These are phyloP conservation scores for Sorex fumeus DNA, from an alignment of 2,113 vertebrate species.

Conservation along the genomic window DNA sequence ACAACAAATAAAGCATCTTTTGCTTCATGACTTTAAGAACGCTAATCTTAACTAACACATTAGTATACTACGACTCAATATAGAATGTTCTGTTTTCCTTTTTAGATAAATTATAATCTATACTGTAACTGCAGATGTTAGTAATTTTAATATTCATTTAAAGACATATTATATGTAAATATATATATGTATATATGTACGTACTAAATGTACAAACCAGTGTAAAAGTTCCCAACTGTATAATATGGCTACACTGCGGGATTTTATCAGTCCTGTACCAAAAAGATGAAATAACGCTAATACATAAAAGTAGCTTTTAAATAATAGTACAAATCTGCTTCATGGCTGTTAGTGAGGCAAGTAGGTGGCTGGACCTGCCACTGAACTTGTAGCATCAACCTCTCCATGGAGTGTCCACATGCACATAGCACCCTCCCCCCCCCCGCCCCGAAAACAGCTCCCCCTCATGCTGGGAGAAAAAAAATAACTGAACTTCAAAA, in stretches of 20 bases:
- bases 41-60: background rate
- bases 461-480: background rate
- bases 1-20: slow-evolving; percentile 40
- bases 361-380: background rate
- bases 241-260: background rate
- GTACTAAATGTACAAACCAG: background rate
- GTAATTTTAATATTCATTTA: background rate
- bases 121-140: slow-evolving; percentile 14
- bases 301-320: background rate
- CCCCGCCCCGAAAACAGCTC: background rate
- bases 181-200: no score
- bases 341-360: background rate
- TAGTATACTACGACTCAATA: background rate
- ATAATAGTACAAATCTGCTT: background rate
- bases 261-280: background rate
- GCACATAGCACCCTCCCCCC: no score
- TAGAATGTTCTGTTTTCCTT: background rate
- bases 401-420: background rate
- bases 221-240: slow-evolving; percentile 11
- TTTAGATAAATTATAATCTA: background rate
- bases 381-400: background rate
- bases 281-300: background rate
- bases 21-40: slow-evolving; percentile 39
- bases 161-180: no score
- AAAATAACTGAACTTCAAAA: background rate